These are phyloP conservation scores for Hycleus phaleratus DNA, from an alignment of 1,140 invertebrate genomes.

Conservation along the genomic window DNA sequence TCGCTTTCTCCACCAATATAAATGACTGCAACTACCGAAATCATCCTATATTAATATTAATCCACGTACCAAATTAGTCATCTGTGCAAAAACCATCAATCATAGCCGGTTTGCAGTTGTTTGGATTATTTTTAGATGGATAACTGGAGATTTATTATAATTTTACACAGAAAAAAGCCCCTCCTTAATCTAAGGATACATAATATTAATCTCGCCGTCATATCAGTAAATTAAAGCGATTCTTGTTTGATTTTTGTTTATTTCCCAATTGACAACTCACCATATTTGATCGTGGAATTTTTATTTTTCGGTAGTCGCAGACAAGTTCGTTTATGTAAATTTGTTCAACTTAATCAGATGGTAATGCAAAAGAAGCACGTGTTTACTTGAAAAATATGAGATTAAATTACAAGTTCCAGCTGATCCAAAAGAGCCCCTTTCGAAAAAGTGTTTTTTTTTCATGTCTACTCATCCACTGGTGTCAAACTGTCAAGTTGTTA, in stretches of 20 bases:
- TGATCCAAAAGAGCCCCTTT: neutral
- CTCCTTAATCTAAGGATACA: too few species aligned
- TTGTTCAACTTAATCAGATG: constrained; percentile 5
- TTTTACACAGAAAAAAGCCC: too few species aligned
- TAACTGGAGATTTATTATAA: too few species aligned
- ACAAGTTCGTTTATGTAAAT: too few species aligned
- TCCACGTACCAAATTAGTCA: constrained; percentile 12
- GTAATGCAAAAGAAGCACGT: constrained; percentile 3
- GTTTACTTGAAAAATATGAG: constrained; percentile 15
- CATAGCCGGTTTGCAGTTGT: constrained; percentile 3
- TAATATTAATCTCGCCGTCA: too few species aligned
- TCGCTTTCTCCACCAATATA: neutral
- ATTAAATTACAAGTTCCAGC: constrained; percentile 14
- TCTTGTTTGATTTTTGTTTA: neutral
- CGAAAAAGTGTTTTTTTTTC: neutral
- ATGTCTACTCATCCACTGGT: neutral
- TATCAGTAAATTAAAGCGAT: too few species aligned
- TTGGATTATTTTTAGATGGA: constrained; percentile 9
- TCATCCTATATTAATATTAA: constrained; percentile 13
- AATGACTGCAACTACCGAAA: constrained; percentile 19
- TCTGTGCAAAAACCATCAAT: constrained; percentile 14
- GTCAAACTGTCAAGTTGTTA: constrained; percentile 12
- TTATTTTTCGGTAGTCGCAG: too few species aligned
- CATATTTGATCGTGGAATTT: constrained; percentile 6
- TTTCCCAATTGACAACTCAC: constrained; percentile 8